Conservation (phyloP, 2,797 vertebrate genomes). For the Enteromius argenteus region DNA sequence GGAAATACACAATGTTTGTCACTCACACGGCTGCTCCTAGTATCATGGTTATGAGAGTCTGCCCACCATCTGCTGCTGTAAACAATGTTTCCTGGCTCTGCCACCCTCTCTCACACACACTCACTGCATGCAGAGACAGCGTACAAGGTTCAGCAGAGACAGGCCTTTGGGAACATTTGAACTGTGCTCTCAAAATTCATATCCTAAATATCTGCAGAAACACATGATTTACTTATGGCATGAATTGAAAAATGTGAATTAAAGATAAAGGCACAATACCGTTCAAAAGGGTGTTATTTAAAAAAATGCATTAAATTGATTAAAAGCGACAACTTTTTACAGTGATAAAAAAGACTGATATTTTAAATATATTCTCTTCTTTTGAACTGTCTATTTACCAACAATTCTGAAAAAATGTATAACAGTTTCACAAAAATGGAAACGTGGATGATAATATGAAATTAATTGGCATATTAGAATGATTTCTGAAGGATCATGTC, state of each 20-base stretch:
- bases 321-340: background rate
- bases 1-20: constrained; percentile 25
- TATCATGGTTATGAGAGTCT: constrained; percentile 52
- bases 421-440: background rate
- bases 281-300: background rate
- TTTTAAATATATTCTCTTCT: background rate
- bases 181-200: constrained; percentile 9
- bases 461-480: background rate
- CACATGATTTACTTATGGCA: background rate
- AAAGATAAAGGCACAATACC: background rate
- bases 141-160: background rate
- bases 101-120: constrained; percentile 13
- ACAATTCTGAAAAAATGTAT: background rate
- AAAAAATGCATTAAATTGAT: background rate
- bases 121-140: constrained; percentile 13
- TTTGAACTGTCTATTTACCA: background rate
- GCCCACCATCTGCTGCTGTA: constrained; percentile 60
- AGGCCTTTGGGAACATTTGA: background rate
- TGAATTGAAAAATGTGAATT: background rate
- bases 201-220: background rate
- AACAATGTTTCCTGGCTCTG: constrained; percentile 46
- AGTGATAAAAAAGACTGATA: background rate
- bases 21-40: constrained; percentile 42
- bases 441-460: background rate
- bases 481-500: background rate